A percentile compares a stretch with the other conserved stretches of the same genome.
Conservation (phyloP, 1,140 invertebrate species). For the Saccostrea cuccullata region DNA sequence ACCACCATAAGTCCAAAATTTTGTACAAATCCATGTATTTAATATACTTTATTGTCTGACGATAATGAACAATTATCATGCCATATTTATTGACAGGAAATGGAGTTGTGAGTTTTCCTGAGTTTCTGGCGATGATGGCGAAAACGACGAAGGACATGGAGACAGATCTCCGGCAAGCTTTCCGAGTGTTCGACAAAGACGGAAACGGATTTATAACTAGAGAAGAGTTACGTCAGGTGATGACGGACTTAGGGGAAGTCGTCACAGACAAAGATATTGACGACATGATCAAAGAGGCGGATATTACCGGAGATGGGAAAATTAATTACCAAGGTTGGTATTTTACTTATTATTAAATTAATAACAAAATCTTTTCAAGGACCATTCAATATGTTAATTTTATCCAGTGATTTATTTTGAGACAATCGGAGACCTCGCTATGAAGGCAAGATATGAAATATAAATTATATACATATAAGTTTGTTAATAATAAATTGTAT, state of each 20-base stretch:
- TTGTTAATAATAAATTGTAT: too few species aligned
- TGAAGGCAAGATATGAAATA: too few species aligned
- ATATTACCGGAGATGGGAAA: constrained; percentile 10
- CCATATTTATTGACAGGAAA: background rate
- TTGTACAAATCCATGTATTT: too few species aligned
- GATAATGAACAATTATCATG: too few species aligned
- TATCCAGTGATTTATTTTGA: too few species aligned
- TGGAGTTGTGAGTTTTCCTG: constrained; percentile 84
- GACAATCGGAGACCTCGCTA: too few species aligned
- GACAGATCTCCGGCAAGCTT: constrained; percentile 85
- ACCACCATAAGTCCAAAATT: too few species aligned
- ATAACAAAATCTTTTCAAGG: too few species aligned
- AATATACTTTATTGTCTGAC: too few species aligned
- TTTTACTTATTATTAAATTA: too few species aligned
- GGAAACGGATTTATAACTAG: constrained; percentile 87
- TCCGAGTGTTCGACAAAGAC: constrained; percentile 92
- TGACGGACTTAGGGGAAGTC: constrained; percentile 7
- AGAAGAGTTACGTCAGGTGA: background rate
- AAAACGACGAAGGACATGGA: constrained; percentile 99
- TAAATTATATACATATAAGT: too few species aligned
- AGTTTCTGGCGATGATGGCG: constrained; percentile 89
- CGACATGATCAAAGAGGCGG: constrained; percentile 38
- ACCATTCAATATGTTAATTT: too few species aligned
- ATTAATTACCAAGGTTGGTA: background rate
- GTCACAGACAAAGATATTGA: constrained; percentile 40